Base-by-base conservation (phyloP, 2,797 vertebrate genomes). In the Amblyraja radiata region DNA sequence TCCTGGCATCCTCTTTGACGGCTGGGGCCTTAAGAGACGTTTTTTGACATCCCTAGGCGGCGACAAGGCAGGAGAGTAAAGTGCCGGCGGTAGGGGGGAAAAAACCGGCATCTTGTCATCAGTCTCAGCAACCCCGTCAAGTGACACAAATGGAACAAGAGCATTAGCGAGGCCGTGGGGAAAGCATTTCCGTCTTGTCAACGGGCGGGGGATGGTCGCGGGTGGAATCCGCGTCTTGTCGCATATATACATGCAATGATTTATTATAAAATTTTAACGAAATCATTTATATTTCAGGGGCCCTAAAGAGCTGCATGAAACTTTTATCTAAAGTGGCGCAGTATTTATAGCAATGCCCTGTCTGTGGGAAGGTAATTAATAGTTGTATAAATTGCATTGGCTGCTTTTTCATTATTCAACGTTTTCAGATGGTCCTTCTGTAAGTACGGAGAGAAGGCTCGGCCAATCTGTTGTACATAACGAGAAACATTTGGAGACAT, bases 281-380 rank as follows among this genome's bases (percentile, higher is more conserved):
- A 97, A 97, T 97, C 97, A 97, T 97, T 96, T 97, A 97, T 97
- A 97, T 97, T 97, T 97, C 96, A 97, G 95, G 94, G 96, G 96
- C 95, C 96, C 96, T 97, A 97, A 97, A 97, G 94, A 97, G 97
- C 96, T 94, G 95, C 96, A 97, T 97, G 96, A 97, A 97, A 97
- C 95, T 97, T 97, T 97, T 95, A 97, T 97, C 96, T 94, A 93
- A 96, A 97, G 96, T 93, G 96, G 95, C 96, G 96, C 96, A 94
- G 95, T 96, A 95, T 96, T 97, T 96, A 95, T 95, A 95, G 96
- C 95, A 94, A 93, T 95, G 93, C 93, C 95, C 94, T 95, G 95
- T 94, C 94, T 93, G 94, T 93, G 94, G 95, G 94, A 68, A 95
- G 95, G 96, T 97, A 97, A 97, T 97, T 97, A 97, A 97, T 96